Conservation (phyloP, 2,113 vertebrate species). For the Oncorhynchus keta region DNA sequence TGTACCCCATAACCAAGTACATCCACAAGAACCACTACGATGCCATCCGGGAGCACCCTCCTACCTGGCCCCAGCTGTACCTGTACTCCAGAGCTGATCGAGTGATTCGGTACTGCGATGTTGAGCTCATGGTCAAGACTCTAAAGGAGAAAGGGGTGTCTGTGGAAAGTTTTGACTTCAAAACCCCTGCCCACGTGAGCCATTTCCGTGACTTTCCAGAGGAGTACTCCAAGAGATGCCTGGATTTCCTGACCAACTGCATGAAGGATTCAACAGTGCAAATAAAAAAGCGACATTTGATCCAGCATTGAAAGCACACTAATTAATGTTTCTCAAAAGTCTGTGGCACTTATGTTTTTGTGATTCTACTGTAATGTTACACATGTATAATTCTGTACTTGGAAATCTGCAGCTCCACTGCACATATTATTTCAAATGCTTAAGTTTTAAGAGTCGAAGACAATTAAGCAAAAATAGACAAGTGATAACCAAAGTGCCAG, state of each 20-base stretch:
- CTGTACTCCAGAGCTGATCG: slow-evolving; percentile 86
- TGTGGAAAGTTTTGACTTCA: slow-evolving; percentile 83
- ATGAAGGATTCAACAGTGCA: slow-evolving; percentile 43
- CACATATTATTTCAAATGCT: not conserved
- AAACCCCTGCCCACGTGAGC: slow-evolving; percentile 82
- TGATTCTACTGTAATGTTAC: slow-evolving; percentile 25
- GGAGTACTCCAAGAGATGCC: slow-evolving; percentile 81
- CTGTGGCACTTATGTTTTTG: slow-evolving; percentile 10
- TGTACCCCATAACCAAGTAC: slow-evolving; percentile 85
- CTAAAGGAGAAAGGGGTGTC: slow-evolving; percentile 73
- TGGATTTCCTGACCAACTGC: slow-evolving; percentile 79
- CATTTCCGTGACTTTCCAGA: slow-evolving; percentile 84
- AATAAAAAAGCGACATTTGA: slow-evolving; percentile 45
- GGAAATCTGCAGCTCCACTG: slow-evolving; percentile 13
- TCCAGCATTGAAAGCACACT: slow-evolving; percentile 28
- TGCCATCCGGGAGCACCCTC: slow-evolving; percentile 75
- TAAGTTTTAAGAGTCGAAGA: not conserved
- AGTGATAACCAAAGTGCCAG: not conserved
- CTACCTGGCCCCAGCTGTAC: slow-evolving; percentile 89
- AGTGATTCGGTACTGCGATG: slow-evolving; percentile 78
- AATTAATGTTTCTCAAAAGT: not conserved
- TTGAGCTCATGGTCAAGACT: slow-evolving; percentile 76
- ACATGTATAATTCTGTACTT: not conserved
- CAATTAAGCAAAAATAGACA: not conserved
- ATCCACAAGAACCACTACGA: slow-evolving; percentile 89